These are phyloP conservation scores for Merodon equestris DNA, from an alignment of 2,888 invertebrate species.

Conservation along the genomic window DNA sequence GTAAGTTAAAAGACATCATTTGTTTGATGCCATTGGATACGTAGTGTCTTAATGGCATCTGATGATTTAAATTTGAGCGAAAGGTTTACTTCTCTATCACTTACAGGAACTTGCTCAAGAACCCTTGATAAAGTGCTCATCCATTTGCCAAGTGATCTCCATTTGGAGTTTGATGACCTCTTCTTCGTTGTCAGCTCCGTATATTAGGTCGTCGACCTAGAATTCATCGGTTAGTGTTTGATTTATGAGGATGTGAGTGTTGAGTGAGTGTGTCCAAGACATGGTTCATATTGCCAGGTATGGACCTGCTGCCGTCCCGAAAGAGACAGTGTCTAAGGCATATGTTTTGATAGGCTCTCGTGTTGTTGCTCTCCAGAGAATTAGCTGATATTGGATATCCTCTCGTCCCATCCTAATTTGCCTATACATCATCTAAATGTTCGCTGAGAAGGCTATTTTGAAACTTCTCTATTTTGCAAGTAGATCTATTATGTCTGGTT, in stretches of 20 bases:
- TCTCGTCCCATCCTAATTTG: conserved; percentile 13
- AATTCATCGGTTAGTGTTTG: conserved; percentile 8
- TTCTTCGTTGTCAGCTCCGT: conserved; percentile 16
- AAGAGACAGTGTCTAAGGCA: conserved; percentile 1
- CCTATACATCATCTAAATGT: conserved; percentile 6
- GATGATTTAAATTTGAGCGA: background rate
- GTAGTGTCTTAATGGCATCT: background rate
- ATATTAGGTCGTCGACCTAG: conserved; percentile 12
- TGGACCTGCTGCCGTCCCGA: conserved; percentile 10
- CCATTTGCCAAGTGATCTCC: conserved; percentile 18
- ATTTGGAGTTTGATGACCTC: conserved; percentile 4
- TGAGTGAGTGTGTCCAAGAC: background rate
- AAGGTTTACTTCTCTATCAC: conserved; percentile 7
- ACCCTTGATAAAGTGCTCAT: conserved; percentile 5
- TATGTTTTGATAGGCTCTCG: conserved; percentile 1
- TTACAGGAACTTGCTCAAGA: background rate
- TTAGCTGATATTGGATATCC: background rate
- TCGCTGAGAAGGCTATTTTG: background rate
- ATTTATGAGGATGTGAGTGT: background rate
- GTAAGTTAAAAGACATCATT: conserved; percentile 1
- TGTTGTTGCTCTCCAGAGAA: background rate
- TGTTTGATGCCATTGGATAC: background rate
- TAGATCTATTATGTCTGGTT: background rate
- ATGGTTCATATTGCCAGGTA: background rate
- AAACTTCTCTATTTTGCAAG: background rate